These are phyloP conservation scores for Gadopsis bispinosus DNA, from an alignment of 2,797 vertebrate species.

Conservation along the genomic window DNA sequence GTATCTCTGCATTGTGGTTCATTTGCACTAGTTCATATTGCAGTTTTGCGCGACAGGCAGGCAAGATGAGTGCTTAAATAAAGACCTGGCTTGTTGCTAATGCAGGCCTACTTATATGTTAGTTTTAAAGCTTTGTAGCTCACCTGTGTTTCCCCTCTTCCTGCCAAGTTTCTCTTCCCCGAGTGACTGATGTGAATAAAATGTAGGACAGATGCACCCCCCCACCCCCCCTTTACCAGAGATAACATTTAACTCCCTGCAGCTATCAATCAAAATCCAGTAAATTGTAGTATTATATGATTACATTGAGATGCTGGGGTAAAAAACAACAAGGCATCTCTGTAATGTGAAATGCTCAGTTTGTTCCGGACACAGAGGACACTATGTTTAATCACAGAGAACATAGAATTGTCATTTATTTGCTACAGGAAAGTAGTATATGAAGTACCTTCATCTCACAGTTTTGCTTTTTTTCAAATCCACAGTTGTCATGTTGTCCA, in stretches of 20 bases:
- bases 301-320: not conserved
- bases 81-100: constrained; percentile 39
- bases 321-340: not conserved
- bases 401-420: not conserved
- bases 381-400: not conserved
- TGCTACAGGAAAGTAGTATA: not conserved
- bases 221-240: not conserved
- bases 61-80: constrained; percentile 41
- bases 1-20: constrained; percentile 22
- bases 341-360: not conserved
- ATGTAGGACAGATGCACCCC: not conserved
- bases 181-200: not conserved
- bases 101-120: constrained; percentile 35
- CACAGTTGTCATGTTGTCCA: not conserved
- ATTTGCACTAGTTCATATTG: constrained; percentile 24
- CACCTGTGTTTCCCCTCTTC: constrained; percentile 9
- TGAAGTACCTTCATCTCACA: not conserved
- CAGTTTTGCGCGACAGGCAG: constrained; percentile 15
- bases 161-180: constrained; percentile 19
- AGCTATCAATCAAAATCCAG: constrained; percentile 7
- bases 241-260: not conserved
- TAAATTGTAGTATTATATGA: not conserved
- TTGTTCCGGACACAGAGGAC: not conserved
- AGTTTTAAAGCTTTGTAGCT: not conserved
- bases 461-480: not conserved